Base-by-base conservation (phyloP, 2,797 vertebrate species). In the Margarornis squamiger region DNA sequence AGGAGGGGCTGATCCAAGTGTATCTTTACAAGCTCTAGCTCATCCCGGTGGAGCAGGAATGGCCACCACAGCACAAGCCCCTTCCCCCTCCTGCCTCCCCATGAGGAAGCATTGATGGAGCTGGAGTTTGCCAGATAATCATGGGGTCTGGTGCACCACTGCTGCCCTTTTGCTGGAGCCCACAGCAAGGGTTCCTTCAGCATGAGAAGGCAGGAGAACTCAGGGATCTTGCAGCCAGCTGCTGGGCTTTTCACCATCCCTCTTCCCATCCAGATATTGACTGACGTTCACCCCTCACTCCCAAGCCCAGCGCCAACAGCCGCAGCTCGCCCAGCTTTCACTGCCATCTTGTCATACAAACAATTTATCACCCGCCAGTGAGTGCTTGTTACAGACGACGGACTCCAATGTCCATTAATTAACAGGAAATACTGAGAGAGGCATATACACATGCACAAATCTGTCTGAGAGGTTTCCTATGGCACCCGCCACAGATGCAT, bases 341-440 rank as follows among this genome's bases (percentile, higher is more conserved):
- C 72, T 93, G 91, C 89, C 72, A 43, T 92, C 93, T 80, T 79
- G 86, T 95, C 90, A 94, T 36, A 82, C 57, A 54, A 77, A 77
- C 86, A 48, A 93, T 97, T 97, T 89, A 96, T 93, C 93, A 92
- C 84, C 71, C 3, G 0, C 78, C 92, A 95, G 57, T 27, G 75
- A 92, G 84, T 12, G 11, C 72, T 92, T 13, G 5, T 89, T 93
- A 88, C 81, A 88, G 91, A 85, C 32, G 18, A 88, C 93, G 94
- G 94, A 87, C 94, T 96, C 78, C 91, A 92, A 92, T n/a, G 84
- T 51, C 87, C 95, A 83, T 80, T 96, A 96, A 96, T 95, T 94
- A 95, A 96, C 71, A 84, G 80, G 89, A 92, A 92, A 88, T 87
- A 91, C 89, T 93, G 77, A 58, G 57, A 87, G 74, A 95, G 61